Evolutionary conservation across 2,888 invertebrate genomes (phyloP).

Genomic region (Tachina fera): DNA sequence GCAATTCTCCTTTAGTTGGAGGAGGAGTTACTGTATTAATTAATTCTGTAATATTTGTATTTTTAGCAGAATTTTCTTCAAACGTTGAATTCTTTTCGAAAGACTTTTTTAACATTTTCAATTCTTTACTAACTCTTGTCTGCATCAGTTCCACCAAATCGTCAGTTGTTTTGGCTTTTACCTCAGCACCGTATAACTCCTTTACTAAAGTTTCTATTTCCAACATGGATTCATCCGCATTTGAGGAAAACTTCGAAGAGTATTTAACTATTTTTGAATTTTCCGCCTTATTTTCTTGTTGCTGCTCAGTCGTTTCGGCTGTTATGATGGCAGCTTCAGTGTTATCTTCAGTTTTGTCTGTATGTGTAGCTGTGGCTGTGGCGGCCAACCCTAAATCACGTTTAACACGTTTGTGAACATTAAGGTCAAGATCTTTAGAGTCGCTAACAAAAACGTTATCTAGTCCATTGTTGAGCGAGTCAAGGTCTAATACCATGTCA

Average conservation of each 20-base stretch:
- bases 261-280: constrained; percentile 54
- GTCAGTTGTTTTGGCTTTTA: constrained; percentile 29
- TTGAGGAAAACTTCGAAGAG: constrained; percentile 62
- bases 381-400: constrained; percentile 68
- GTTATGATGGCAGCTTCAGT: constrained; percentile 19
- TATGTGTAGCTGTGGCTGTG: neutral
- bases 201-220: constrained; percentile 55
- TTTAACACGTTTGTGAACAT: constrained; percentile 70
- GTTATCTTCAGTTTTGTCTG: constrained; percentile 11
- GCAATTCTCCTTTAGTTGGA: neutral
- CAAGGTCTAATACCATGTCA: constrained; percentile 73
- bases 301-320: constrained; percentile 31
- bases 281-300: constrained; percentile 29
- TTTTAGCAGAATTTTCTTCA: neutral
- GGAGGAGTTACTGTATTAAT: neutral
- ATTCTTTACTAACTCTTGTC: constrained; percentile 45
- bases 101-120: constrained; percentile 23
- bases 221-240: constrained; percentile 57
- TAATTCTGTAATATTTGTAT: constrained; percentile 5
- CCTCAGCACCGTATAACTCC: constrained; percentile 59
- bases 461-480: constrained; percentile 77
- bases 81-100: neutral
- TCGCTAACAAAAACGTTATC: constrained; percentile 67
- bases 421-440: constrained; percentile 67
- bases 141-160: constrained; percentile 55